Evolutionary conservation across 2,797 vertebrate species (phyloP).

Genomic region (Hipposideros larvatus): DNA sequence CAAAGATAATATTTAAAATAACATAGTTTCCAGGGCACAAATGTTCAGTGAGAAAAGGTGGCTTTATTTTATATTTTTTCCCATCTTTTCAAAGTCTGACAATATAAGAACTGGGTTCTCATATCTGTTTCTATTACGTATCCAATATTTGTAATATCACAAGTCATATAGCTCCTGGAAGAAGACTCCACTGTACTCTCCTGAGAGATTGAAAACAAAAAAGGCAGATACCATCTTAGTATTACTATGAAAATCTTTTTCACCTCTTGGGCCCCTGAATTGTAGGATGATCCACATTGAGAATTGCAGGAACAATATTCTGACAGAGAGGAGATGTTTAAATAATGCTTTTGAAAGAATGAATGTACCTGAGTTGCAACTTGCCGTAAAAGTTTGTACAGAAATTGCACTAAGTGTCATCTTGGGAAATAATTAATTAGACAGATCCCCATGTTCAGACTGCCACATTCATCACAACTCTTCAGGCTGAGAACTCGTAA

Average conservation of each 20-base stretch:
- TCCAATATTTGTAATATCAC: background rate
- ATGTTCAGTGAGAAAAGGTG: background rate
- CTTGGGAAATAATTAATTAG: background rate
- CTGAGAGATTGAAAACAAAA: background rate
- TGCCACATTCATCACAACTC: background rate
- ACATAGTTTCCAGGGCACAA: background rate
- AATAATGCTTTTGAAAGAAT: slow-evolving; percentile 8
- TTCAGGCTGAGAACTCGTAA: background rate
- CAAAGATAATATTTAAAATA: background rate
- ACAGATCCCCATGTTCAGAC: background rate
- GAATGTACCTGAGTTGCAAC: background rate
- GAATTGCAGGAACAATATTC: background rate
- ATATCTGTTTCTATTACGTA: background rate
- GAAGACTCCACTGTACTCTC: background rate
- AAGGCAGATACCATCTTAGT: background rate
- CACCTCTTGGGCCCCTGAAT: background rate
- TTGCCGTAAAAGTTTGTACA: background rate
- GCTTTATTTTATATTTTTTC: background rate
- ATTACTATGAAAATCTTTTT: background rate
- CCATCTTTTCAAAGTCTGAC: background rate
- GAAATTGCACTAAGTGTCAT: background rate
- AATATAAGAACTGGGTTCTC: background rate
- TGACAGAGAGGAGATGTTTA: background rate
- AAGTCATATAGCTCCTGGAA: background rate
- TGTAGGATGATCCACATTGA: background rate